phyloP scores from a whole-genome alignment of 2,888 invertebrate genomes.

The Cataglyphis livida region DNA sequence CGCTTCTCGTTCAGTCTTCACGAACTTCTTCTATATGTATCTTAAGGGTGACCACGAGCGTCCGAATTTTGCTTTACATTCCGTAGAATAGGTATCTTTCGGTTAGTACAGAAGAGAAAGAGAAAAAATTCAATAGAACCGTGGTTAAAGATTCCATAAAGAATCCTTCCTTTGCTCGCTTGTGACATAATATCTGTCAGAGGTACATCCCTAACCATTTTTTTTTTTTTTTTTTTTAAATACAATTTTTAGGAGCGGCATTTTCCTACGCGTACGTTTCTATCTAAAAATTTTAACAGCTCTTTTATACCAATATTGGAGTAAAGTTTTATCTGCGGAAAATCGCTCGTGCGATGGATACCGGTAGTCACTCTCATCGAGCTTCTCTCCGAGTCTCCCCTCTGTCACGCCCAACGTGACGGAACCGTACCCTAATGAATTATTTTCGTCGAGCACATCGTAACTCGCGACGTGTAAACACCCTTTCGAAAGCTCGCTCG shows the following conservation, averaged over 20 bases:
- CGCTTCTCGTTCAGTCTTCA: slow-evolving; percentile 23
- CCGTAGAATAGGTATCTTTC: slow-evolving; percentile 22
- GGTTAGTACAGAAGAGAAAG: neutral
- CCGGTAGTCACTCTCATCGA: slow-evolving; percentile 10
- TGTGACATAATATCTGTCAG: neutral
- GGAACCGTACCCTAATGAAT: slow-evolving; percentile 70
- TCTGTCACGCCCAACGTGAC: slow-evolving; percentile 72
- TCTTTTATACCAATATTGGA: neutral
- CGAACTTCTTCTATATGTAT: slow-evolving; percentile 15
- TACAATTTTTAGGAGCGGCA: neutral
- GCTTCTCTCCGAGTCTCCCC: slow-evolving; percentile 22
- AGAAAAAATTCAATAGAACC: slow-evolving; percentile 19
- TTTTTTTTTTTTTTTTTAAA: too few species aligned
- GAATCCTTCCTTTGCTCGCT: neutral
- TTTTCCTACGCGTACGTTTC: neutral
- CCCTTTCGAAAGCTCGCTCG: slow-evolving; percentile 72
- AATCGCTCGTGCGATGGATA: slow-evolving; percentile 10
- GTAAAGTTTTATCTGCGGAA: neutral
- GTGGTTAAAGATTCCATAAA: slow-evolving; percentile 11
- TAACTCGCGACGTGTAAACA: slow-evolving; percentile 74
- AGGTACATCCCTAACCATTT: neutral
- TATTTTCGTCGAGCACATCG: slow-evolving; percentile 73
- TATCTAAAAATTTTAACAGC: neutral
- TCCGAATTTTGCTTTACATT: slow-evolving; percentile 13
- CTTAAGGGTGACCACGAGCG: slow-evolving; percentile 24